phyloP scores from a whole-genome alignment of 2,113 vertebrate species.

The Circaetus cinerascens region DNA sequence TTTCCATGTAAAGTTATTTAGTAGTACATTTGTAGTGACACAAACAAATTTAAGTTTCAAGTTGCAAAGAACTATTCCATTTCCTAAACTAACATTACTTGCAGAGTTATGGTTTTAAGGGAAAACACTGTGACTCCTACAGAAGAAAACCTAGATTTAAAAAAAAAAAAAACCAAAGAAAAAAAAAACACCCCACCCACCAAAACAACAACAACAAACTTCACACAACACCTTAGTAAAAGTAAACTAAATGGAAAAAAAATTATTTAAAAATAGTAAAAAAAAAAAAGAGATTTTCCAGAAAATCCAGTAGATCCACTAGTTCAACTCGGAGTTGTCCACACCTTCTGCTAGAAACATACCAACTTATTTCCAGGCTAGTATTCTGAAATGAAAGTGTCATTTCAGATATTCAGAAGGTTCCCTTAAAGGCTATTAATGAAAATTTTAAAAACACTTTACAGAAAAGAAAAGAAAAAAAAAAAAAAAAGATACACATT shows the following conservation, averaged over 20 bases:
- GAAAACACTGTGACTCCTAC: neutral
- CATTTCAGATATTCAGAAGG: neutral
- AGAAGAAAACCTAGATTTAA: neutral
- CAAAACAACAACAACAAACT: neutral
- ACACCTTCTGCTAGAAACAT: neutral
- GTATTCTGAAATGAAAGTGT: neutral
- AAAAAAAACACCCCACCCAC: no score
- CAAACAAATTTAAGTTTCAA: neutral
- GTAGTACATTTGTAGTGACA: neutral
- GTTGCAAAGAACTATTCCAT: neutral
- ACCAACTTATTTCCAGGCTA: neutral
- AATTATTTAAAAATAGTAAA: neutral
- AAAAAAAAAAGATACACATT: neutral
- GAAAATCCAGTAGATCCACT: neutral
- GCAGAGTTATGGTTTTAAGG: neutral
- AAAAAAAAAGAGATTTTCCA: neutral
- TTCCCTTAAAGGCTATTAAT: neutral
- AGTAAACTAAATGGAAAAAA: neutral
- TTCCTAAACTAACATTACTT: neutral
- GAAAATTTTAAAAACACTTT: neutral
- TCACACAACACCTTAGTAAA: neutral
- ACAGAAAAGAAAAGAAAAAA: neutral
- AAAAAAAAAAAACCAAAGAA: no score
- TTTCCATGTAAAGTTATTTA: neutral
- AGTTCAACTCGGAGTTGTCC: neutral